Conservation (phyloP, 2,113 vertebrate genomes). For the Ahaetulla prasina region DNA sequence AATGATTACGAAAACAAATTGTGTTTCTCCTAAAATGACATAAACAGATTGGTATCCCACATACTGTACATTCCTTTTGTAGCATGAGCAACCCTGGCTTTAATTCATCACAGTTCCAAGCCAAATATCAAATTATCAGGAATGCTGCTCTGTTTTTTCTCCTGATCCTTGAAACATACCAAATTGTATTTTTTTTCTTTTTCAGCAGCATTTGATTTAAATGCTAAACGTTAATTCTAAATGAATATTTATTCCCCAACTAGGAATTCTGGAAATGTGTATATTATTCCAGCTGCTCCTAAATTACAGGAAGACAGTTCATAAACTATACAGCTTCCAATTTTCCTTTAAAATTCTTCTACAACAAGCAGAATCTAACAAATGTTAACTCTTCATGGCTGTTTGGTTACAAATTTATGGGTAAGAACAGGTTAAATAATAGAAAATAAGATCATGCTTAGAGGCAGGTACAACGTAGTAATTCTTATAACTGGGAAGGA, state of each 20-base stretch:
- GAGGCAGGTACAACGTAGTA: not conserved
- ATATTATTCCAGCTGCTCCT: conserved; percentile 1
- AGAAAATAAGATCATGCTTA: not conserved
- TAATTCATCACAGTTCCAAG: not conserved
- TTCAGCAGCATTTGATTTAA: not conserved
- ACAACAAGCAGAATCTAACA: not conserved
- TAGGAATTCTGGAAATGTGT: not conserved
- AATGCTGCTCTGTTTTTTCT: not conserved
- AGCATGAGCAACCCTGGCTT: not conserved
- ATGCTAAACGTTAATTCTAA: conserved; percentile 13
- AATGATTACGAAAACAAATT: not conserved
- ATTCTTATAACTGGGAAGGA: not conserved
- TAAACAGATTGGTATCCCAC: not conserved
- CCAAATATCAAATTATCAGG: not conserved
- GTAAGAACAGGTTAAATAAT: not conserved
- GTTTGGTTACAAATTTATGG: not conserved
- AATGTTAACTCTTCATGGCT: not conserved
- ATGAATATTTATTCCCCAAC: not conserved
- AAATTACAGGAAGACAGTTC: not conserved
- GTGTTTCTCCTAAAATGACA: not conserved
- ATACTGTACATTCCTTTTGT: not conserved
- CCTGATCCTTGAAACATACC: not conserved
- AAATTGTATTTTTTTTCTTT: not conserved
- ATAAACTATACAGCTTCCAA: not conserved
- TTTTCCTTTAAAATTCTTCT: not conserved